A percentile compares a stretch with the other conserved stretches of the same genome.
These are phyloP conservation scores for Rhingia rostrata DNA, from an alignment of 2,888 invertebrate genomes.

Conservation along the genomic window DNA sequence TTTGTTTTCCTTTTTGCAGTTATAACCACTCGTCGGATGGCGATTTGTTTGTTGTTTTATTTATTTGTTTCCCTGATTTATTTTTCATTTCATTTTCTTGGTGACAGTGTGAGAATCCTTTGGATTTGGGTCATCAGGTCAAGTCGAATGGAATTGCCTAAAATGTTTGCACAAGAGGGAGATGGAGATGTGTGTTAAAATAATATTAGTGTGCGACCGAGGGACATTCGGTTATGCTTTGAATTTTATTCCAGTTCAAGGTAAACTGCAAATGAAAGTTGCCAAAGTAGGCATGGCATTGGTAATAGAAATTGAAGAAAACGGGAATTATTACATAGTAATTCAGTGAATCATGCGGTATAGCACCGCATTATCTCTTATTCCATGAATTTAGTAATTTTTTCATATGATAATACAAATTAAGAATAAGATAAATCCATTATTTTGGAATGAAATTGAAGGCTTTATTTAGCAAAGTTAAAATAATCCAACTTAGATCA, in stretches of 20 bases:
- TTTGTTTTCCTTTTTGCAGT: conserved; percentile 58
- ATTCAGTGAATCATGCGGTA: no score
- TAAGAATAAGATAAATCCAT: no score
- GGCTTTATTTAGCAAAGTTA: no score
- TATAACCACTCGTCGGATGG: conserved; percentile 42
- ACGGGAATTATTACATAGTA: no score
- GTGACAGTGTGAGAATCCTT: conserved; percentile 43
- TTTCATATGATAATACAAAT: no score
- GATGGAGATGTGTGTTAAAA: conserved; percentile 35
- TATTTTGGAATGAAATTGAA: no score
- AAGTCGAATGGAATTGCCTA: conserved; percentile 8
- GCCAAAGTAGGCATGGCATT: not conserved
- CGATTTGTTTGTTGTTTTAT: conserved; percentile 69
- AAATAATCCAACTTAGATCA: no score
- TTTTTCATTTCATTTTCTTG: conserved; percentile 10
- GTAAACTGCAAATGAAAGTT: conserved; percentile 9
- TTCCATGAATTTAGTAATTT: no score
- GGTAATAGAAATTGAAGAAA: not conserved
- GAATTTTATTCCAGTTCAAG: conserved; percentile 31
- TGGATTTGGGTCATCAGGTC: conserved; percentile 57
- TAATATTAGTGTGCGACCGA: conserved; percentile 31
- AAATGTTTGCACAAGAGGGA: conserved; percentile 6
- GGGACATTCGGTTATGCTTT: not conserved
- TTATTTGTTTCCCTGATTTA: conserved; percentile 3
- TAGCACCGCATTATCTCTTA: no score